phyloP scores from a whole-genome alignment of 2,797 vertebrate genomes.

The Psittacula derbiana region DNA sequence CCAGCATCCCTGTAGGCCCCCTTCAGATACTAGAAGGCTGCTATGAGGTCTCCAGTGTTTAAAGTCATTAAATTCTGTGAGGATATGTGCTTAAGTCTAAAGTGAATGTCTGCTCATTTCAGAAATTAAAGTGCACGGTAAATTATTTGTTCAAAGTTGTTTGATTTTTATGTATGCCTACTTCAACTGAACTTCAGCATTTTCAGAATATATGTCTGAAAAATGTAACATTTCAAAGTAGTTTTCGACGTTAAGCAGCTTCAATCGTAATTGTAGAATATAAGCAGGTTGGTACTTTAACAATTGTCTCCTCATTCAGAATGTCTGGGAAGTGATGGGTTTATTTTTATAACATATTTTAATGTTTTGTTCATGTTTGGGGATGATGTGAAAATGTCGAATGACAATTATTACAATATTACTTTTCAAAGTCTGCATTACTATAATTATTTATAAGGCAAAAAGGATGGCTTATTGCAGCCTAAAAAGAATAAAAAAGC shows the following conservation, averaged over 20 bases:
- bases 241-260: not conserved
- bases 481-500: not conserved
- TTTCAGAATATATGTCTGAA: not conserved
- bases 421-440: not conserved
- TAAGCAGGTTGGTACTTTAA: not conserved
- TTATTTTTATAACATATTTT: not conserved
- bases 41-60: not conserved
- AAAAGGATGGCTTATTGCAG: not conserved
- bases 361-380: not conserved
- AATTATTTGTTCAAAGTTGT: constrained; percentile 32
- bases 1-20: no score
- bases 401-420: not conserved
- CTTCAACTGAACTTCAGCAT: not conserved
- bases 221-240: not conserved
- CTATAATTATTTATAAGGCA: not conserved
- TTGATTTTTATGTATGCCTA: not conserved
- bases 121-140: constrained; percentile 40
- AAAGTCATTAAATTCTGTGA: constrained; percentile 1
- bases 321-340: not conserved
- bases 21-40: no score
- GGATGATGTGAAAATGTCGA: not conserved
- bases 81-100: not conserved
- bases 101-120: constrained; percentile 3
- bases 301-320: not conserved
- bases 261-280: not conserved